Evolutionary conservation across 2,888 invertebrate species (phyloP).

Genomic region (Digitonthophagus gazella): DNA sequence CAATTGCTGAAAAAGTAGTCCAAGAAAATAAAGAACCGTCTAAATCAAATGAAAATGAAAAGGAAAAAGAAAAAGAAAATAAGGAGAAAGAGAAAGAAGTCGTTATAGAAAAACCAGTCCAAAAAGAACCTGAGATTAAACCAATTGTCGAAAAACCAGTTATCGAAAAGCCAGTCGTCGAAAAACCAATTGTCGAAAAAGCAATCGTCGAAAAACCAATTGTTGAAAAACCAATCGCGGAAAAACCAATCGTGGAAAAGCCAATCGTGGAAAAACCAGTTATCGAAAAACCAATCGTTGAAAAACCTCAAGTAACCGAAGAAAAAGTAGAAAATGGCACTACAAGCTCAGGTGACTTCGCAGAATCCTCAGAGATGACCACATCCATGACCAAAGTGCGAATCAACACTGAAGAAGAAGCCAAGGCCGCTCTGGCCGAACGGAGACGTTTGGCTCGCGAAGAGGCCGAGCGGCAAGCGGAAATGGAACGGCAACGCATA

Average conservation of each 20-base stretch:
- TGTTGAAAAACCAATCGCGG: background rate
- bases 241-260: constrained; percentile 22
- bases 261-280: constrained; percentile 5
- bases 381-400: constrained; percentile 68
- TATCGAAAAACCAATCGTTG: constrained; percentile 8
- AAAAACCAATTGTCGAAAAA: constrained; percentile 19
- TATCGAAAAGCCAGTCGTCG: background rate
- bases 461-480: constrained; percentile 88
- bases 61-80: background rate
- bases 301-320: constrained; percentile 19
- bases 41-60: background rate
- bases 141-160: constrained; percentile 15
- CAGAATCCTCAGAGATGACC: constrained; percentile 46
- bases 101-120: background rate
- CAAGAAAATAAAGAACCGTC: background rate
- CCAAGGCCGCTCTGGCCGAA: constrained; percentile 91
- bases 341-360: constrained; percentile 28
- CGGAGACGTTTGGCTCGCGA: constrained; percentile 82
- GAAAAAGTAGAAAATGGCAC: constrained; percentile 22
- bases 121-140: background rate
- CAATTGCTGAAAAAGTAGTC: background rate
- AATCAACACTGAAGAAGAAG: constrained; percentile 88
- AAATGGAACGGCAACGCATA: constrained; percentile 71
- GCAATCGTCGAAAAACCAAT: background rate
- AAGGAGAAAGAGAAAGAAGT: constrained; percentile 8